Evolutionary conservation across 2,113 vertebrate genomes (phyloP), one percentile per base, ranked within the genome.

Genomic region (Odontesthes bonariensis): DNA sequence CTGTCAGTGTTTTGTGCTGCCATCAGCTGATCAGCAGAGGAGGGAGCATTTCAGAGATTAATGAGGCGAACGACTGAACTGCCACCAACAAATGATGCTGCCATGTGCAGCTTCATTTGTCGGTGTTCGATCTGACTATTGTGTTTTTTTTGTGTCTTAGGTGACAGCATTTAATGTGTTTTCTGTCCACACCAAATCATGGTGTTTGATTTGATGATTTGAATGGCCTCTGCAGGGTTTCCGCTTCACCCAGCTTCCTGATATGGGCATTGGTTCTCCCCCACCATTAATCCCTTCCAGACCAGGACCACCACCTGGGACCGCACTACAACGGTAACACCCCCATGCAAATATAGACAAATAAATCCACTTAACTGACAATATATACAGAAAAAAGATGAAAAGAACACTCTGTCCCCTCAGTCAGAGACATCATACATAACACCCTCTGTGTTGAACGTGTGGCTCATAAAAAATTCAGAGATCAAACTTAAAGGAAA

Each of bases 171-270:
- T 3, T 22, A 10, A 16, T 52, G 20, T 46, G 0, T 6, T 5
- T 46, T 46, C 9, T 47, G 2, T 38, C 38, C 8, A 33, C 0
- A 19, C 16, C 38, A n/a, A 52, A 14, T 52, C 55, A 54, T 59
- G 13, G 31, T 20, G 6, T 46, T 27, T 10, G 1, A 9, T 14
- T 7, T 9, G 16, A 56, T 8, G 42, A 4, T 52, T 23, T 60
- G n/a, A 55, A 35, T 49, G 13, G 10, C 49, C 71, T 63, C 54
- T 74, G 55, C 91, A 99, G 98, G 97, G 97, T 75, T 99, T 98
- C 83, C 95, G 97, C 77, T 99, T 98, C 91, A 98, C 97, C 52
- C 98, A 99, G 92, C 97, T 99, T 85, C 97, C 98, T 70, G 98
- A 99, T 72, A 99, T 99, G 96, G 96, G 97, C 81, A 95, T 98